These are phyloP conservation scores for Zingel zingel DNA, from an alignment of 2,113 vertebrate species.

Conservation along the genomic window DNA sequence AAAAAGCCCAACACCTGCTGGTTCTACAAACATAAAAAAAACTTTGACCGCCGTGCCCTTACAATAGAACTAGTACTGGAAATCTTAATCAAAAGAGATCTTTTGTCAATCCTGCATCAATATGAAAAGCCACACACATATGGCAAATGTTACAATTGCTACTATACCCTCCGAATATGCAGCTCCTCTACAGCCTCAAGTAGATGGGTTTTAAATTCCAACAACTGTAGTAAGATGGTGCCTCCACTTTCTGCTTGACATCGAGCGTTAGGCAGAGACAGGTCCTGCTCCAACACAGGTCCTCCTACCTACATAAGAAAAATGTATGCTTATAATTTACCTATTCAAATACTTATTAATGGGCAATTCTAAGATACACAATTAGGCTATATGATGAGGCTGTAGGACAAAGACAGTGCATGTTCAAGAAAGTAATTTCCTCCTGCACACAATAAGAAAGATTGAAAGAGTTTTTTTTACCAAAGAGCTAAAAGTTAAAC, in stretches of 20 bases:
- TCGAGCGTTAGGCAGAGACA: conserved; percentile 25
- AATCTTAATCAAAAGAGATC: too few relatives aligned
- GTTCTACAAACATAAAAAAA: neutral
- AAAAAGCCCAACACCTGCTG: neutral
- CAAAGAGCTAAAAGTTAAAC: neutral
- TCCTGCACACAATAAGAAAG: neutral
- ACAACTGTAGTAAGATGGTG: conserved; percentile 86
- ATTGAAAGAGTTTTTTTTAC: too few relatives aligned
- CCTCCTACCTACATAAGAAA: conserved; percentile 28
- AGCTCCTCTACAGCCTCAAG: conserved; percentile 92
- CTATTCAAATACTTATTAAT: neutral
- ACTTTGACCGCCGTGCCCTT: neutral
- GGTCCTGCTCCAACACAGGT: conserved; percentile 37
- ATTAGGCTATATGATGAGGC: neutral
- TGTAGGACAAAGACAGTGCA: neutral
- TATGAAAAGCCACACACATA: neutral
- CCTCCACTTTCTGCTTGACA: conserved; percentile 81
- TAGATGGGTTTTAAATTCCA: conserved; percentile 92
- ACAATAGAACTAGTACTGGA: too few relatives aligned
- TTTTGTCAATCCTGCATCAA: neutral
- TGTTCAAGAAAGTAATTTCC: neutral
- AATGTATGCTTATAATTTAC: neutral
- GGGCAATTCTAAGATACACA: neutral
- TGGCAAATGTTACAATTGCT: neutral
- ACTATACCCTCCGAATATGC: conserved; percentile 90